Conservation (phyloP, 2,113 vertebrate genomes). For the Propithecus coquereli region DNA sequence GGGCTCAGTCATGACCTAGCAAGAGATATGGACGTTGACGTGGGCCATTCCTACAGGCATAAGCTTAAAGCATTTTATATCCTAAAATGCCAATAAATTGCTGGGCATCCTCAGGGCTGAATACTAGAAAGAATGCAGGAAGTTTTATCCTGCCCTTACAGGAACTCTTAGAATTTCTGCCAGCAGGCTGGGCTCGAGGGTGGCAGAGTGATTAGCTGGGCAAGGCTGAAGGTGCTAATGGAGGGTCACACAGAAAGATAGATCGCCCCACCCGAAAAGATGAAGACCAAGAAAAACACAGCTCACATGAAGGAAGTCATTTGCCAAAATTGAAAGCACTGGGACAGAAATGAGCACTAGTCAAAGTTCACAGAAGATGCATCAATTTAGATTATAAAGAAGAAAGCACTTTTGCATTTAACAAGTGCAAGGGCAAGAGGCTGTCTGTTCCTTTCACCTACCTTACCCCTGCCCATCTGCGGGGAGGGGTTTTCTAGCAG, state of each 20-base stretch:
- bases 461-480: accelerated
- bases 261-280: not conserved
- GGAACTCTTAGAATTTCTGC: not conserved
- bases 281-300: not conserved
- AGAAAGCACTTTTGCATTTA: not conserved
- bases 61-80: not conserved
- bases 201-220: not conserved
- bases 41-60: not conserved
- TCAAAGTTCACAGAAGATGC: not conserved
- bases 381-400: not conserved
- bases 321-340: not conserved
- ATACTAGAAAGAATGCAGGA: not conserved
- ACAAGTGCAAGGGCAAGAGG: not conserved
- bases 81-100: not conserved
- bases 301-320: not conserved
- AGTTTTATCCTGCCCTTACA: not conserved
- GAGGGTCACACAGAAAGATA: not conserved
- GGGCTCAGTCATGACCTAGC: not conserved
- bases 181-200: not conserved
- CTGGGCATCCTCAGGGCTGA: not conserved
- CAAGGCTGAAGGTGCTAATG: not conserved
- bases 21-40: not conserved
- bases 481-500: not conserved
- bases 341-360: not conserved
- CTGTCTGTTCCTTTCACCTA: not conserved